phyloP scores from a whole-genome alignment of 2,888 invertebrate genomes.

The Scrobipalpa costella region DNA sequence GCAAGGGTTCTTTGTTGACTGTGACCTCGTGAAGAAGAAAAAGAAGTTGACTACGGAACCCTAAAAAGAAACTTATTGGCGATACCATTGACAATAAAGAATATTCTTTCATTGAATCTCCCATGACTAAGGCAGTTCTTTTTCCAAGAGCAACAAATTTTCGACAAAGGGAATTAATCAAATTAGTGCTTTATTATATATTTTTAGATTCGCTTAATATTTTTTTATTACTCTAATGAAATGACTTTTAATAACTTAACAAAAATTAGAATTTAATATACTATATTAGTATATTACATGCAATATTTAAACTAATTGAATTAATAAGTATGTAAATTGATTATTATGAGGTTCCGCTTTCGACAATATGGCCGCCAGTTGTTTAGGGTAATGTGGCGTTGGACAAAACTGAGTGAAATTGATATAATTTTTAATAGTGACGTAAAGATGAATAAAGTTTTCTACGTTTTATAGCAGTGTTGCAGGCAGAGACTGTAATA shows the following conservation, averaged over 20 bases:
- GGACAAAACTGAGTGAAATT: conserved; percentile 78
- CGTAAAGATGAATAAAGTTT: conserved; percentile 76
- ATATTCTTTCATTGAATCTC: background rate
- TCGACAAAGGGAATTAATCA: background rate
- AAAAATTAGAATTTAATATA: background rate
- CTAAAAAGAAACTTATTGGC: too few species aligned
- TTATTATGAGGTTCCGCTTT: conserved; percentile 66
- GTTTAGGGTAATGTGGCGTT: conserved; percentile 81
- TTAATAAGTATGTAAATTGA: conserved; percentile 34
- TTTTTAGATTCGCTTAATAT: background rate
- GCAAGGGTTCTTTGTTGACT: too few species aligned
- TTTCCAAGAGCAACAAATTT: background rate
- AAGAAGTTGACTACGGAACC: too few species aligned
- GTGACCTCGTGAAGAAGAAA: too few species aligned
- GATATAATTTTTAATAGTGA: conserved; percentile 73
- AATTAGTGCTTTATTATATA: background rate
- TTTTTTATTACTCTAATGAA: background rate
- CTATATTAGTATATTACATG: background rate
- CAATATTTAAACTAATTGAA: background rate
- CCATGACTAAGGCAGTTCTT: background rate
- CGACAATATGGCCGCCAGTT: conserved; percentile 81
- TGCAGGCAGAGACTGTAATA: conserved; percentile 67
- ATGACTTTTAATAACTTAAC: background rate
- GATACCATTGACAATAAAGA: background rate
- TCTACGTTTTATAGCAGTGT: conserved; percentile 77